phyloP scores from a whole-genome alignment of 2,888 invertebrate species.

The Pediacus dermestoides region DNA sequence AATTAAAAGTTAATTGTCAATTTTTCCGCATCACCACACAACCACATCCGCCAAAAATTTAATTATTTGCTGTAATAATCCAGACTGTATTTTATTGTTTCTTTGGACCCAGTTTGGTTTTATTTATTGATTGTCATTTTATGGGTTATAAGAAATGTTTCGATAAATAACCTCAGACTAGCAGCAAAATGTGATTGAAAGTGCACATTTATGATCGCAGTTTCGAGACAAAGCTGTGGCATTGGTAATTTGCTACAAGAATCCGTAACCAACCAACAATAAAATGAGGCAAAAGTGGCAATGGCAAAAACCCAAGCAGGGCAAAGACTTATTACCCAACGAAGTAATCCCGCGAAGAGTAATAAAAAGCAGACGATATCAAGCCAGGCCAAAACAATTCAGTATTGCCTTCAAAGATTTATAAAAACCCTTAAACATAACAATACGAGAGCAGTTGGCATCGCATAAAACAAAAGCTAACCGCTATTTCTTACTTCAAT shows the following conservation, averaged over 20 bases:
- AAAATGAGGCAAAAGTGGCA: constrained; percentile 27
- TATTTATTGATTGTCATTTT: too few species aligned
- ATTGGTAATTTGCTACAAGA: constrained; percentile 32
- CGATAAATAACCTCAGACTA: too few species aligned
- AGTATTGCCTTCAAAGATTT: constrained; percentile 41
- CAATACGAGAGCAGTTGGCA: constrained; percentile 49
- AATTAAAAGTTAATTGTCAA: too few species aligned
- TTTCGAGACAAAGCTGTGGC: too few species aligned
- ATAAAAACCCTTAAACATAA: constrained; percentile 48
- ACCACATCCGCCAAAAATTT: too few species aligned
- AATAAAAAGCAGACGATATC: constrained; percentile 44
- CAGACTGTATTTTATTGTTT: too few species aligned
- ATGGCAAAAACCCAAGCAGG: constrained; percentile 11
- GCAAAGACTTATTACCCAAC: neutral
- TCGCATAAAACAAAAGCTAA: constrained; percentile 52
- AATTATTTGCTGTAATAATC: too few species aligned
- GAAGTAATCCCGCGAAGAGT: constrained; percentile 41
- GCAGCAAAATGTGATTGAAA: constrained; percentile 6
- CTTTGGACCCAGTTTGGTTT: too few species aligned
- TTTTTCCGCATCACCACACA: too few species aligned
- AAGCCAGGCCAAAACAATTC: constrained; percentile 37
- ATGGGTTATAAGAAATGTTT: too few species aligned
- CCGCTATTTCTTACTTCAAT: constrained; percentile 54
- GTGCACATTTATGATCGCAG: neutral
- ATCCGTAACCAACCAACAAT: constrained; percentile 30